These are phyloP conservation scores for Pseudomyrmex pallidus DNA, from an alignment of 1,140 invertebrate species.

Conservation along the genomic window DNA sequence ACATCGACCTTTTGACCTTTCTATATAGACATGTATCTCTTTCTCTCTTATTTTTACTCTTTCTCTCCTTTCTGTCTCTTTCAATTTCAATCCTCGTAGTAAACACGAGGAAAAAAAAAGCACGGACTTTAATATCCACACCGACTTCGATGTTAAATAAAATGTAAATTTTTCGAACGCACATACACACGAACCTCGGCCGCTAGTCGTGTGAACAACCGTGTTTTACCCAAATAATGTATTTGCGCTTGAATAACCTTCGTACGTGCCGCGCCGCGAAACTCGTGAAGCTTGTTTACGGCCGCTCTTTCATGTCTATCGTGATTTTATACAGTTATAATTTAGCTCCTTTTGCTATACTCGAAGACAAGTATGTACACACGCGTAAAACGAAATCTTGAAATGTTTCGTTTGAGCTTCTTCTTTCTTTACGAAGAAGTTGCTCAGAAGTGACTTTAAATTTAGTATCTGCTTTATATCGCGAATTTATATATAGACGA, in stretches of 20 bases:
- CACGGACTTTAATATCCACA: constrained; percentile 37
- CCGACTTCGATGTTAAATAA: constrained; percentile 38
- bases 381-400: not conserved
- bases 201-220: constrained; percentile 2
- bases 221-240: not conserved
- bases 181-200: not conserved
- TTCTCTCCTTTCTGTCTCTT: not conserved
- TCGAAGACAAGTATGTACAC: not conserved
- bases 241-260: not conserved
- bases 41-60: too few species aligned
- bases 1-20: not conserved
- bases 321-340: not conserved
- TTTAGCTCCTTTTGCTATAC: not conserved
- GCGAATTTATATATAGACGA: too few species aligned
- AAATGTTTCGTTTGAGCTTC: not conserved
- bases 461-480: too few species aligned
- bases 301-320: not conserved
- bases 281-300: not conserved
- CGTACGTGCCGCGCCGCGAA: not conserved
- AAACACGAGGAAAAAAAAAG: constrained; percentile 32
- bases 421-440: not conserved
- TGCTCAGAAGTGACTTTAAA: too few species aligned
- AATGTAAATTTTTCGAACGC: constrained; percentile 48
- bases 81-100: constrained; percentile 45
- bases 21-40: not conserved